Conservation (phyloP, 2,797 vertebrate species). For the Serranus cabrilla region DNA sequence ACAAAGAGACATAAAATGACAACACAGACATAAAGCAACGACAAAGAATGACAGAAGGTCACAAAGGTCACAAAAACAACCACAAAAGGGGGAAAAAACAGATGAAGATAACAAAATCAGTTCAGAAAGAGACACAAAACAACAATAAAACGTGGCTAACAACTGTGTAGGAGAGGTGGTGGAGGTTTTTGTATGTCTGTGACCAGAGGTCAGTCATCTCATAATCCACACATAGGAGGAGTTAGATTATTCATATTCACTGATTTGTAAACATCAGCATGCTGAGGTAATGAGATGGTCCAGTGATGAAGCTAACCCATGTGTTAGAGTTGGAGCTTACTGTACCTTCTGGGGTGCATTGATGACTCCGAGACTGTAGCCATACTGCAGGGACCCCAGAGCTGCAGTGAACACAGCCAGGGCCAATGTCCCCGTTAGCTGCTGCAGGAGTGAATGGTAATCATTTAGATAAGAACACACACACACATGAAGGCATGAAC, state of each 20-base stretch:
- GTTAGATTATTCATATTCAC: background rate
- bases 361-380: slow-evolving; percentile 96
- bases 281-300: background rate
- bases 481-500: background rate
- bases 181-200: no score
- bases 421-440: slow-evolving; percentile 89
- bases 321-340: background rate
- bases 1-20: no score
- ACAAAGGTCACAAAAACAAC: no score
- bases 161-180: no score
- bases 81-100: no score
- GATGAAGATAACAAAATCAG: no score
- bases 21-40: no score
- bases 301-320: fast-evolving
- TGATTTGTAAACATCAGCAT: background rate
- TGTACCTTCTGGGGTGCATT: slow-evolving; percentile 94
- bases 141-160: no score
- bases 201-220: no score
- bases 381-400: slow-evolving; percentile 94
- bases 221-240: background rate
- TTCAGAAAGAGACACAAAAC: no score
- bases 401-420: slow-evolving; percentile 91
- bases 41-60: no score
- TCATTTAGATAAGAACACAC: background rate
- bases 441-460: slow-evolving; percentile 68